These are phyloP conservation scores for Whitmania pigra DNA, from an alignment of 1,140 invertebrate species.

Conservation along the genomic window DNA sequence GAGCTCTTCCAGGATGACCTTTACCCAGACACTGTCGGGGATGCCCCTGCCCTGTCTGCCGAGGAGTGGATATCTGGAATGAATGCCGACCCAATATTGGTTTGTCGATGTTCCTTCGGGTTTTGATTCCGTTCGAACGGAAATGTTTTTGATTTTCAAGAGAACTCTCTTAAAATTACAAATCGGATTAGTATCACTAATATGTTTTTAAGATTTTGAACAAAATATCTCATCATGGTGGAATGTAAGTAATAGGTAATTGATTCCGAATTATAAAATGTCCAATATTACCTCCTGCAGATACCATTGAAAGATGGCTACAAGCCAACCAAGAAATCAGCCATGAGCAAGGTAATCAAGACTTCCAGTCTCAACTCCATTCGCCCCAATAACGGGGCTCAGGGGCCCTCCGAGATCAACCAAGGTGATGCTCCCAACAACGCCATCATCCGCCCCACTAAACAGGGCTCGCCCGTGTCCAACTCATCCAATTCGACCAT, in stretches of 20 bases:
- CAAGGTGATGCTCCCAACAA: background rate
- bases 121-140: too few relatives aligned
- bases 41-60: conserved; percentile 71
- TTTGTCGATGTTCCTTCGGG: conserved; percentile 27
- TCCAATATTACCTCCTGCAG: background rate
- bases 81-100: conserved; percentile 70
- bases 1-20: conserved; percentile 97
- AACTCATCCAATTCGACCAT: too few relatives aligned
- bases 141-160: too few relatives aligned
- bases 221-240: too few relatives aligned
- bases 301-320: conserved; percentile 14
- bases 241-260: too few relatives aligned
- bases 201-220: too few relatives aligned
- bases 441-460: background rate
- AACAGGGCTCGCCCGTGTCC: too few relatives aligned
- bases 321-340: conserved; percentile 17
- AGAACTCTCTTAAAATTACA: too few relatives aligned
- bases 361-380: background rate
- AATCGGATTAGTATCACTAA: too few relatives aligned
- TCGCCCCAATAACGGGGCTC: background rate
- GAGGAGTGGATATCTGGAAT: conserved; percentile 78
- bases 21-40: conserved; percentile 86
- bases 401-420: background rate
- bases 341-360: conserved; percentile 11
- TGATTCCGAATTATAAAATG: too few relatives aligned